These are phyloP conservation scores for Carassius gibelio DNA, from an alignment of 2,113 vertebrate genomes.

Conservation along the genomic window DNA sequence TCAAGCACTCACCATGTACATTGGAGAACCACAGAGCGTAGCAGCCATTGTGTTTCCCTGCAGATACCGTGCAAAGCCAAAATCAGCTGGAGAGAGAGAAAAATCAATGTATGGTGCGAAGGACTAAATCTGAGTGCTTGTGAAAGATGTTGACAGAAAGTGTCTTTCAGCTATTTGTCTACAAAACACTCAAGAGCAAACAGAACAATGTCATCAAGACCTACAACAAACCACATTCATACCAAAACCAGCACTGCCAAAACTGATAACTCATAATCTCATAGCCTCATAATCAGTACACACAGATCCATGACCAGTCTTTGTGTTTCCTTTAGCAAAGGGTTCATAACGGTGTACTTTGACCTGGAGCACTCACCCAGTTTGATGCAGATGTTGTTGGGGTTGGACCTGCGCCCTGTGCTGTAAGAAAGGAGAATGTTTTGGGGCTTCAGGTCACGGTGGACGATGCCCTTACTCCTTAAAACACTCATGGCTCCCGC, in stretches of 20 bases:
- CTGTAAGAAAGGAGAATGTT: conserved; percentile 90
- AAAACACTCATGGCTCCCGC: conserved; percentile 91
- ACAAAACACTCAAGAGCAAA: conserved; percentile 12
- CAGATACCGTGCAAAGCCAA: conserved; percentile 94
- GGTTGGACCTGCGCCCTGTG: conserved; percentile 82
- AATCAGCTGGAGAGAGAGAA: conserved; percentile 82
- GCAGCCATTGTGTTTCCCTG: conserved; percentile 96
- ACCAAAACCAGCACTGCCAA: not conserved
- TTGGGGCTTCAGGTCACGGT: conserved; percentile 95
- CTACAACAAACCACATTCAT: not conserved
- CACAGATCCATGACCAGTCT: not conserved
- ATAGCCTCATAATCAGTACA: not conserved
- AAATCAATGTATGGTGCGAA: not conserved
- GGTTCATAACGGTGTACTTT: not conserved
- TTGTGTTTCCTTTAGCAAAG: not conserved
- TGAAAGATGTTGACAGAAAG: not conserved
- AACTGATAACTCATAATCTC: not conserved
- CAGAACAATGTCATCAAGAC: not conserved
- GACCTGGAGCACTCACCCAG: conserved; percentile 77
- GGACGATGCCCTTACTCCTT: conserved; percentile 91
- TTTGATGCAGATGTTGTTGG: conserved; percentile 89
- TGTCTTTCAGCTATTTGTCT: not conserved
- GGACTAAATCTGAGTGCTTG: not conserved
- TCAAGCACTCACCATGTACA: conserved; percentile 91
- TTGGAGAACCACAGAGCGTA: conserved; percentile 93